A percentile compares a stretch with the other conserved stretches of the same genome.
These are phyloP conservation scores for Atractosteus spatula DNA, from an alignment of 2,113 vertebrate species.

Conservation along the genomic window DNA sequence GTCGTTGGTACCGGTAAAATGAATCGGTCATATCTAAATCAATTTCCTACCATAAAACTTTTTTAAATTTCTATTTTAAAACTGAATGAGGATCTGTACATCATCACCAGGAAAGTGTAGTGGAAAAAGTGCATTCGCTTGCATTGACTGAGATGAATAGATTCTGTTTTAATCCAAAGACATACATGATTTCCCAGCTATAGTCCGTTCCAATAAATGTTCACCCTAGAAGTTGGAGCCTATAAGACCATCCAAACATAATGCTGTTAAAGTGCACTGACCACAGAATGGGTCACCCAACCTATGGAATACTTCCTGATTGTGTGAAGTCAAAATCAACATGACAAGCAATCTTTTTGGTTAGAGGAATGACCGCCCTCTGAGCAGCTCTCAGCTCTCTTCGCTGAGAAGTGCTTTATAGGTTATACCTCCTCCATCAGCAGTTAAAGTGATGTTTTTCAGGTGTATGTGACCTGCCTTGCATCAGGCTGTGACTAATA, in stretches of 20 bases:
- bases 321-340: background rate
- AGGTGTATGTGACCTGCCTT: background rate
- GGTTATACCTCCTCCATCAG: background rate
- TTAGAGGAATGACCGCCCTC: background rate
- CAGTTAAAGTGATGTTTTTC: background rate
- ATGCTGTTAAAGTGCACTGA: background rate
- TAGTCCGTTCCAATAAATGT: no score
- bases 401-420: background rate
- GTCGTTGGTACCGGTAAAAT: no score
- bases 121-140: no score
- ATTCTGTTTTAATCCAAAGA: no score
- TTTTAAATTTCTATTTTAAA: no score
- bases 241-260: background rate
- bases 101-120: no score
- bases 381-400: background rate
- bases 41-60: no score
- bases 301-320: background rate
- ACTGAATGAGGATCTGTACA: no score
- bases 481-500: background rate
- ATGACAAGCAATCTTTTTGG: slow-evolving; percentile 2
- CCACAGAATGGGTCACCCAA: background rate
- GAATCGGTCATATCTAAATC: no score
- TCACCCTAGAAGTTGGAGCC: no score
- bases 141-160: no score
- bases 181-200: no score